Base-by-base conservation (phyloP, 2,113 vertebrate species). In the Elephas maximus region DNA sequence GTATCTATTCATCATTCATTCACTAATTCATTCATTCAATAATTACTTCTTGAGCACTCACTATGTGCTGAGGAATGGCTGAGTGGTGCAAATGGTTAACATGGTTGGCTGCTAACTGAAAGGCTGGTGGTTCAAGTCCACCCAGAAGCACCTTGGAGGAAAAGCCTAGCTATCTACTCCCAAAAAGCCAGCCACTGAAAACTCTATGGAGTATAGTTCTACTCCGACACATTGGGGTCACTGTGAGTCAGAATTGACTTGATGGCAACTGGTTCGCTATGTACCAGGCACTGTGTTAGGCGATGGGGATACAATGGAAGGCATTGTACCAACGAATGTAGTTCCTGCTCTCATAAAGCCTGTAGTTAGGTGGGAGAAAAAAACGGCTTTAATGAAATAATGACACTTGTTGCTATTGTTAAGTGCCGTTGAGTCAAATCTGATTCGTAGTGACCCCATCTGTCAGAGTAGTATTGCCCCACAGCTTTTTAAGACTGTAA, bases 271-370 rank as follows among this genome's bases (percentile, higher is more conserved):
- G 26, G 63, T 65, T 63, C 63, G 21, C 41, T 2, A 11, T 0
- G 12, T 63, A 14, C 6, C 57, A 41, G 11, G 81, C n/a, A 8
- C 33, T 9, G 26, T 74, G 3, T 37, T 21, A 63, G 79, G 73
- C 30, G 15, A 3, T 17, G 45, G n/a, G 12, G 45, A 65, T 15
- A 5, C 0, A 0, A 4, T 2, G 26, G 28, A 41, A 5, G 48
- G 26, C 24, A 24, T 1, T 79, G 33, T 8, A 62, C 6, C 28
- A 1, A 88, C 5, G 33, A 20, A 15, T 2, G 9, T 0, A 20
- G 7, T 20, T 51, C 20, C 73, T 92, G 24, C 17, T 81, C 45
- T 57, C 51, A 24, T 4, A 69, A 85, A 24, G 10, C 41, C 76
- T 24, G 3, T 2, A 4, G 30, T 53, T 41, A 2, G 1, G 37